These are phyloP conservation scores for Nipponia nippon DNA, from an alignment of 2,113 vertebrate species.

Conservation along the genomic window DNA sequence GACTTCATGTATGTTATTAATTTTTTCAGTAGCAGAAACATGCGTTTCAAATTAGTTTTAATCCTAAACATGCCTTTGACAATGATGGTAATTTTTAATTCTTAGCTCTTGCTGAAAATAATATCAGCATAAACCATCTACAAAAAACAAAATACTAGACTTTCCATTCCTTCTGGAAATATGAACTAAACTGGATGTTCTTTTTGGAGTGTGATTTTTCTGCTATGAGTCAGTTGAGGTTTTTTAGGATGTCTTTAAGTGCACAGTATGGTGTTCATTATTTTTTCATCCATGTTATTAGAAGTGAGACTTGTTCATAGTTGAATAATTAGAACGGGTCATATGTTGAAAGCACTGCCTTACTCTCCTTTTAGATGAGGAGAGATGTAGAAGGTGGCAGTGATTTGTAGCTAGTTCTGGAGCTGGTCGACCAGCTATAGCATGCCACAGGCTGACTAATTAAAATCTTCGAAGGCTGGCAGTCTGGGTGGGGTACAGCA, in stretches of 20 bases:
- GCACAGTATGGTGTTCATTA: neutral
- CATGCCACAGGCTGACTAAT: neutral
- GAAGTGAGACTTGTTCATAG: neutral
- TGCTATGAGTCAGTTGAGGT: neutral
- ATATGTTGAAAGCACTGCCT: neutral
- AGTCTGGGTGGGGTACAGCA: neutral
- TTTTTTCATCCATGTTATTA: neutral
- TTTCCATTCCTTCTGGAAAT: neutral
- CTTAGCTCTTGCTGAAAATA: neutral
- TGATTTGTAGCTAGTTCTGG: neutral
- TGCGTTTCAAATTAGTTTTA: neutral
- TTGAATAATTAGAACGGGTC: neutral
- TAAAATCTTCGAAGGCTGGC: neutral
- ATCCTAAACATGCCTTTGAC: neutral
- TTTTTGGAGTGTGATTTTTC: neutral
- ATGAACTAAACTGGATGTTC: neutral
- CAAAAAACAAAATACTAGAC: neutral
- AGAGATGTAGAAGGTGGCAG: neutral
- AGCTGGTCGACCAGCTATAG: neutral
- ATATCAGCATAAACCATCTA: neutral
- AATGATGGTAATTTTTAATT: neutral
- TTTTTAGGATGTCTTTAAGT: neutral
- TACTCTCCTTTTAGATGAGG: neutral
- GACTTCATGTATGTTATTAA: neutral
- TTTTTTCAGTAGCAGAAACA: neutral